Evolutionary conservation across 2,113 vertebrate genomes (phyloP).

Genomic region (Elgaria multicarinata): DNA sequence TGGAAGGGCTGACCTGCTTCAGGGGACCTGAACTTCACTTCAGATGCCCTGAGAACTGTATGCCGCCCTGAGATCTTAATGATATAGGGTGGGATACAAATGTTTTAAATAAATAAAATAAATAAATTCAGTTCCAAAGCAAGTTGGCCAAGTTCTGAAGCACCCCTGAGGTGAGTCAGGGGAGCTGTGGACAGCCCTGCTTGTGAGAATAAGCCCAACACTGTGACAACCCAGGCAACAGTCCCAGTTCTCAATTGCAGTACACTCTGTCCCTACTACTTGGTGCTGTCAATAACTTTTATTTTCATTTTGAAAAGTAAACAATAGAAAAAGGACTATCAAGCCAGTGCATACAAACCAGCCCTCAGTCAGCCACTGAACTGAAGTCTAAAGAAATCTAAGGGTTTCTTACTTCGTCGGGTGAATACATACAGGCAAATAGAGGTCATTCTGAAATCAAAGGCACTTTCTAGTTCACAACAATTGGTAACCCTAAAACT

Average conservation of each 20-base stretch:
- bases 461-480: not conserved
- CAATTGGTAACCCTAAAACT: slow-evolving; percentile 2
- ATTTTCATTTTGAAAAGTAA: not conserved
- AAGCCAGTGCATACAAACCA: not conserved
- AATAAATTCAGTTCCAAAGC: no score
- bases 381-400: not conserved
- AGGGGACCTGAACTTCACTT: no score
- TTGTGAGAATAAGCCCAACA: not conserved
- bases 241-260: not conserved
- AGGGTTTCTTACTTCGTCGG: not conserved
- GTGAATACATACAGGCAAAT: not conserved
- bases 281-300: not conserved
- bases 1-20: no score
- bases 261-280: not conserved
- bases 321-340: not conserved
- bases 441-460: not conserved
- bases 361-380: not conserved
- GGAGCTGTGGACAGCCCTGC: no score
- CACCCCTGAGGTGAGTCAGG: no score
- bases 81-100: no score
- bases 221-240: not conserved
- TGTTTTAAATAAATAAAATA: no score
- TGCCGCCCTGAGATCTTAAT: no score
- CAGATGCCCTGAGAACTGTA: no score
- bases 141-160: no score